Conservation (phyloP, 2,797 vertebrate species). For the Phaenicophaeus curvirostris region DNA sequence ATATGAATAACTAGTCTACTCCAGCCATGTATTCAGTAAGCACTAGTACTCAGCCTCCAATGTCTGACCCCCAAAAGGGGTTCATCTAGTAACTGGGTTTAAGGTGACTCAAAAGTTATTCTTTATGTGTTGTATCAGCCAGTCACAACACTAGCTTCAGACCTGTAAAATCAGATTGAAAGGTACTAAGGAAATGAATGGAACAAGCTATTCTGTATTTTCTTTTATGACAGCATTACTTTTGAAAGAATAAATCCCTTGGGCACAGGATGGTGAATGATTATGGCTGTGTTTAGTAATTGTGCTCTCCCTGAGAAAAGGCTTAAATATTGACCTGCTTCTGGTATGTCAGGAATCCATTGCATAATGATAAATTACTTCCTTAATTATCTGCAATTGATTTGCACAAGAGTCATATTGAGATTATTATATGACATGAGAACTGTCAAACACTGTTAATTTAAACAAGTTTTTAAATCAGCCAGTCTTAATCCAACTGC, state of each 20-base stretch:
- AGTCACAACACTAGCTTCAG: background rate
- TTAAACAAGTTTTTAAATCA: background rate
- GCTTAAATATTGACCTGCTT: background rate
- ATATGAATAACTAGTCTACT: background rate
- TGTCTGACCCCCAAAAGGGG: background rate
- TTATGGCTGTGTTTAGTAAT: background rate
- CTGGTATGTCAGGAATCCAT: background rate
- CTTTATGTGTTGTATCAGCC: background rate
- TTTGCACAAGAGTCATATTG: background rate
- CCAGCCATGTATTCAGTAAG: background rate
- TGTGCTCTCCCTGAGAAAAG: background rate
- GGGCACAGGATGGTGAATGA: background rate
- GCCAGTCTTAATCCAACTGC: background rate
- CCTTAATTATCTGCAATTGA: background rate
- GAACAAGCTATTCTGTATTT: background rate
- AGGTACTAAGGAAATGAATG: background rate
- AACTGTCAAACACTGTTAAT: constrained; percentile 7
- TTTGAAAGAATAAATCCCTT: background rate
- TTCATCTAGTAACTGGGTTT: background rate
- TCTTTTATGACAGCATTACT: background rate
- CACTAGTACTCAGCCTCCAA: background rate
- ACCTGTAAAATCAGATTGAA: background rate
- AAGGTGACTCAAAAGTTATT: background rate
- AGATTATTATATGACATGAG: constrained; percentile 10
- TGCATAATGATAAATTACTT: background rate